Base-by-base conservation (phyloP, 2,797 vertebrate genomes). In the Bradypodion pumilum region DNA sequence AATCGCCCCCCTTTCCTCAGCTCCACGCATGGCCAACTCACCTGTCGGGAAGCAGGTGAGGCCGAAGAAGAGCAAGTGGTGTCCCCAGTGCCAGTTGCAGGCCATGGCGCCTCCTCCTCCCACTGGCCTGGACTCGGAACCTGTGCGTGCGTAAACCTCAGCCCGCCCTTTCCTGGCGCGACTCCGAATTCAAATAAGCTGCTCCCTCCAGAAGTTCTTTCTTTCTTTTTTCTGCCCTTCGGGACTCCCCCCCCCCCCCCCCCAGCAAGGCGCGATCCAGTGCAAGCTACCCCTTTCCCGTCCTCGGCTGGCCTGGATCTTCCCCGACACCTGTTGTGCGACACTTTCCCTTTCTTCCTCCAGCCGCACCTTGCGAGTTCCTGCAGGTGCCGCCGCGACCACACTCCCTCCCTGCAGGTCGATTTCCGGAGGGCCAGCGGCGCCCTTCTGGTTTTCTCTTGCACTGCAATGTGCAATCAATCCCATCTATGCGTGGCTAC, bases 41-140 rank as follows among this genome's bases (percentile, higher is more conserved):
- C 95, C 95, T 90, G 89, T 79, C 42, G 95, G 94, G 87, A 95
- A 88, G 88, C 94, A 94, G 88, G 83, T 88, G 89, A 95, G 82
- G 52, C 65, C 84, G 52, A 81, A 3, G 10, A 70, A n/a, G 63
- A 95, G 91, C 84, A 90, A 76, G 69, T 81, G 82, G 23, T 66
- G 0, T 9, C 19, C 60, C 42, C 74, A 84, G 69, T 13, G 1
- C 63, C 86, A 44, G 46, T 15, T 9, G 60, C 63, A 62, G 62
- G 49, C 37, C 93, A 94, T 94, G 89, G 84, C 82, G 88, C 37
- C 86, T 60, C 77, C 86, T 60, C 77, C 68, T 83, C 85, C 72
- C 81, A 59, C 70, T 25, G 78, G 23, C 78, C 16, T n/a, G n/a
- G n/a, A n/a, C n/a, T n/a, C n/a, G 52, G 60, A 84, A 44, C 25